Percentiles rank a stretch among this genome's conserved stretches.
Evolutionary conservation across 2,113 vertebrate species (phyloP).

Genomic region (Lycocorax pyrrhopterus): DNA sequence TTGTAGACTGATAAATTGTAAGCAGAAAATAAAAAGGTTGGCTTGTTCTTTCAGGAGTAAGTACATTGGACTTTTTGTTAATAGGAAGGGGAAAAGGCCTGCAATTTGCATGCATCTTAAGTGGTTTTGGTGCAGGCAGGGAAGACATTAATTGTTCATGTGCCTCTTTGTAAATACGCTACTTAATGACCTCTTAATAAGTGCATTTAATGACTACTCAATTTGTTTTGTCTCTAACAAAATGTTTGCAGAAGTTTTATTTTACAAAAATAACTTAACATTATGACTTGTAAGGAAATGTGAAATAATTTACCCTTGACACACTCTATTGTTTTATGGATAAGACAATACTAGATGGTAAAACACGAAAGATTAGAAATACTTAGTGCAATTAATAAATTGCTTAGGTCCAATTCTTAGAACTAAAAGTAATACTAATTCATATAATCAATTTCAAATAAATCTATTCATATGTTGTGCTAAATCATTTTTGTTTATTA

Average conservation of each 20-base stretch:
- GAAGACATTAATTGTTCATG: background rate
- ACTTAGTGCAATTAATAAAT: background rate
- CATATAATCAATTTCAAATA: background rate
- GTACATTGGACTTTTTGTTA: background rate
- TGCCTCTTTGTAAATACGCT: background rate
- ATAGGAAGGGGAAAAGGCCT: background rate
- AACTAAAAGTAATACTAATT: background rate
- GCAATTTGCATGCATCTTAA: background rate
- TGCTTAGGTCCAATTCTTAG: background rate
- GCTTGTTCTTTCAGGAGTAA: background rate
- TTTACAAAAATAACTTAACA: background rate
- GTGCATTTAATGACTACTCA: background rate
- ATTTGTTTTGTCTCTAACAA: background rate
- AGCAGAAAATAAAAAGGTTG: background rate
- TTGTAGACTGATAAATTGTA: background rate
- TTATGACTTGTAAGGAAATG: background rate
- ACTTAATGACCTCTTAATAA: background rate
- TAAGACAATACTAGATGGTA: background rate
- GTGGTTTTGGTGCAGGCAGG: background rate
- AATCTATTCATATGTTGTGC: background rate
- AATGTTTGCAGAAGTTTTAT: background rate
- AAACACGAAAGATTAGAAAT: background rate
- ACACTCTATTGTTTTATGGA: background rate
- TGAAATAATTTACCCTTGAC: background rate
- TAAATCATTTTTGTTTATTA: background rate